Base-by-base conservation (phyloP, 2,113 vertebrate genomes). In the Triplophysa rosa region DNA sequence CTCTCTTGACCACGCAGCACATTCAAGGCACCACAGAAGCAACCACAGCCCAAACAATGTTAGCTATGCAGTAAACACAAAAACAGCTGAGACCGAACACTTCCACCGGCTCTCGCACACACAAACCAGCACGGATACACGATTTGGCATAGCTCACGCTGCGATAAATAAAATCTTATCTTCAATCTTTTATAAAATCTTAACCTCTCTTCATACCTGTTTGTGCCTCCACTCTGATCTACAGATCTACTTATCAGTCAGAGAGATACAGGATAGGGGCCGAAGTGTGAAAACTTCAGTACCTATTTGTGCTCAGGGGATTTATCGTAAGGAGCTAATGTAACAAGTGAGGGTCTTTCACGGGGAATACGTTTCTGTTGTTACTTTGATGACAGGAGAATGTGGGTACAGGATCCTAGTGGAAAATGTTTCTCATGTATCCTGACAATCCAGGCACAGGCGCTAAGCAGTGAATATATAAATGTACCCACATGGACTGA, bases 41-140 rank as follows among this genome's bases (percentile, higher is more conserved):
- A 87, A 83, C 89, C 89, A 69, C 87, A 89, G 81, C 85, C 89
- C 87, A 90, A 93, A 92, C 91, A 92, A 92, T 91, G 87, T 90
- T 81, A 91, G 88, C 89, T 90, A 92, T 92, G 92, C 85, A 88
- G 86, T 91, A 90, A 92, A 92, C 91, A 92, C 88, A 85, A 84
- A 88, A 88, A 88, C 88, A 89, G 83, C 83, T 77, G 56, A 81
- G 70, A 86, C 85, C 86, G 77, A 90, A 88, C 79, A 78, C 49
- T 67, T 74, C 68, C 77, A 64, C 74, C 21, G 17, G 1, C 62
- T 62, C 52, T 1, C 65, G 42, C 29, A 74, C 49, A 29, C n/a
- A 84, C 33, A 66, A 47, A 52, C 65, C 66, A 26, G 14, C 33
- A 26, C 45, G 37, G 19, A 73, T 45, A 14, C 63, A 58, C n/a